Conservation (phyloP, 2,113 vertebrate species). For the Grallaria varia region DNA sequence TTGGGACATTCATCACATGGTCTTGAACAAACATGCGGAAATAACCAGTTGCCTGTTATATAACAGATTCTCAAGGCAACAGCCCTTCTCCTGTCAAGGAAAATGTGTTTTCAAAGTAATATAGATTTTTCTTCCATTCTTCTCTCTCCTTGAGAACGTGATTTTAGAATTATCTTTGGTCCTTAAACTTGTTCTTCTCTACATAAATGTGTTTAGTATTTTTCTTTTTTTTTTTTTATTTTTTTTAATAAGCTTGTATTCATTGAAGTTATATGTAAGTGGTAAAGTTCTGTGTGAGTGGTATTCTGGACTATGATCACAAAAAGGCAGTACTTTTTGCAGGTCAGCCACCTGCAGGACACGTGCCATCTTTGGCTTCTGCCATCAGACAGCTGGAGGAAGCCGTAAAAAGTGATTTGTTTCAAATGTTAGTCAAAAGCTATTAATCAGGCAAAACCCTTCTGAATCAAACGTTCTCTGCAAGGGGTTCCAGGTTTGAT, state of each 20-base stretch:
- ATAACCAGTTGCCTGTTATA: background rate
- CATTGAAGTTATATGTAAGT: background rate
- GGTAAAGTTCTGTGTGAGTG: background rate
- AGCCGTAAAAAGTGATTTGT: background rate
- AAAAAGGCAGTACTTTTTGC: background rate
- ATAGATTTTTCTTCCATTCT: background rate
- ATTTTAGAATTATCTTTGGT: background rate
- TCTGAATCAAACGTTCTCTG: background rate
- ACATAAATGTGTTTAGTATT: background rate
- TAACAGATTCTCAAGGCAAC: background rate
- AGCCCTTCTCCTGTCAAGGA: background rate
- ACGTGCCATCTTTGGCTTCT: background rate
- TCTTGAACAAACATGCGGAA: slow-evolving; percentile 16
- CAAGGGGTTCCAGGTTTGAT: background rate
- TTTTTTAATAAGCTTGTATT: background rate
- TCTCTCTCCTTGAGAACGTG: background rate
- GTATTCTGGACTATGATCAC: background rate
- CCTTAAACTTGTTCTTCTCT: background rate
- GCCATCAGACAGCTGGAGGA: background rate
- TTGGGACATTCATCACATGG: background rate
- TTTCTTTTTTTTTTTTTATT: background rate
- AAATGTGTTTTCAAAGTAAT: background rate
- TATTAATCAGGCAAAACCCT: background rate
- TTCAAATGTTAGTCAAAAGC: background rate
- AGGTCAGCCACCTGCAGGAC: background rate